Evolutionary conservation across 2,113 vertebrate species (phyloP).

Genomic region (Clarias magur): DNA sequence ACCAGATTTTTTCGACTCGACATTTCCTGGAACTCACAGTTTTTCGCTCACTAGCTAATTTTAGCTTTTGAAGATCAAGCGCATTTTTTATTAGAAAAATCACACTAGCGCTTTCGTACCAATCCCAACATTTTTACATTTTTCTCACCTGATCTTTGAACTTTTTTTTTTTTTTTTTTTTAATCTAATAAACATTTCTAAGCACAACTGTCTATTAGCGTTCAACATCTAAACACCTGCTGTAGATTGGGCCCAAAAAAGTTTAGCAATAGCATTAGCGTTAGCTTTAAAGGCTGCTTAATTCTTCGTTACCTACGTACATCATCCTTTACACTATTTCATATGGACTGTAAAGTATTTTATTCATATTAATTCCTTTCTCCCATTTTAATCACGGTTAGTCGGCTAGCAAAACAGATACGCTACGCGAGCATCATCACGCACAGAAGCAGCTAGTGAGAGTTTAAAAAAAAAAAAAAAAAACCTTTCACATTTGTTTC

Average conservation of each 20-base stretch:
- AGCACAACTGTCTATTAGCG: background rate
- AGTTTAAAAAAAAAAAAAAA: background rate
- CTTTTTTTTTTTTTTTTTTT: background rate
- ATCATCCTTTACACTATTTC: background rate
- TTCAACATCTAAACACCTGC: background rate
- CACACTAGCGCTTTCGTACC: background rate
- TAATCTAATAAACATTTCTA: too few species aligned
- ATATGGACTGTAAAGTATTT: background rate
- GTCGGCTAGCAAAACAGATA: background rate
- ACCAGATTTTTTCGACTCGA: background rate
- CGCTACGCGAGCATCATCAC: background rate
- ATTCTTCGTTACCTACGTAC: background rate
- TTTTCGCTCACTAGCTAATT: background rate
- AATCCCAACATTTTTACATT: background rate
- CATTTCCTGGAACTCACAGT: background rate
- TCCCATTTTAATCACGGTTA: background rate
- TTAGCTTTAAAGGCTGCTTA: slow-evolving; percentile 6
- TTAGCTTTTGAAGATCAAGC: background rate
- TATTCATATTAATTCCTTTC: background rate
- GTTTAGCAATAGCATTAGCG: background rate
- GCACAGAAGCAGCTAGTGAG: background rate
- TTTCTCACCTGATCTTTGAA: background rate
- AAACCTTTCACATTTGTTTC: slow-evolving; percentile 3
- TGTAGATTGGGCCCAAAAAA: background rate
- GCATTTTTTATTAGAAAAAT: background rate